Evolutionary conservation across 2,113 vertebrate species (phyloP).

Genomic region (Varanus komodoensis): DNA sequence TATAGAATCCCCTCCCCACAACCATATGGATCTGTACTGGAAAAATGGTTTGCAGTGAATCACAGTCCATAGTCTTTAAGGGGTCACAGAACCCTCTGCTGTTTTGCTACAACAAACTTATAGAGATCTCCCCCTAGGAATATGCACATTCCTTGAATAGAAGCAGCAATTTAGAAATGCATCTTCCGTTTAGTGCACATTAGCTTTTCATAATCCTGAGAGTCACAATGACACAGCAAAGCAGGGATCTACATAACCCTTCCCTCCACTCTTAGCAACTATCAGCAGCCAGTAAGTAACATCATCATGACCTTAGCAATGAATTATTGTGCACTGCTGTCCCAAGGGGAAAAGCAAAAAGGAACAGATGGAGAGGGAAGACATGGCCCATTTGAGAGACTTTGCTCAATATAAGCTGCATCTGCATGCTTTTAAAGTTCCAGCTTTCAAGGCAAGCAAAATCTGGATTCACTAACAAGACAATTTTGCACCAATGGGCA

Average conservation of each 20-base stretch:
- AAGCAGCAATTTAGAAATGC: background rate
- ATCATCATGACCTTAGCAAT: slow-evolving; percentile 33
- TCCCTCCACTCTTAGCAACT: background rate
- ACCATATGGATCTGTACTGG: background rate
- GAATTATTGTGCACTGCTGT: slow-evolving; percentile 18
- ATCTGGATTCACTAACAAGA: background rate
- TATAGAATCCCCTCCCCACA: background rate
- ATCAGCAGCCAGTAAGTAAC: slow-evolving; percentile 40
- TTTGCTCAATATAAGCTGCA: background rate
- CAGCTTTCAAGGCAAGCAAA: background rate
- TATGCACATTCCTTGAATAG: background rate
- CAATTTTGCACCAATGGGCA: background rate
- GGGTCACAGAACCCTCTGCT: background rate
- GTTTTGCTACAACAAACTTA: background rate
- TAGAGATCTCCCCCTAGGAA: background rate
- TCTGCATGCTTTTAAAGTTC: background rate
- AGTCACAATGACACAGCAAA: slow-evolving; percentile 17
- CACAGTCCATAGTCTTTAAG: background rate
- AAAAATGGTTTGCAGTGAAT: background rate
- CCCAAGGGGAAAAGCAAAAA: background rate
- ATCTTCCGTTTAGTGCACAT: slow-evolving; percentile 20
- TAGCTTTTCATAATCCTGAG: background rate
- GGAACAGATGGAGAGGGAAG: background rate
- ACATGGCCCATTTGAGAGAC: background rate
- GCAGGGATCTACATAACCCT: slow-evolving; percentile 26